Evolutionary conservation across 2,113 vertebrate genomes (phyloP), one percentile per base, ranked within the genome.

Genomic region (Mastomys coucha): DNA sequence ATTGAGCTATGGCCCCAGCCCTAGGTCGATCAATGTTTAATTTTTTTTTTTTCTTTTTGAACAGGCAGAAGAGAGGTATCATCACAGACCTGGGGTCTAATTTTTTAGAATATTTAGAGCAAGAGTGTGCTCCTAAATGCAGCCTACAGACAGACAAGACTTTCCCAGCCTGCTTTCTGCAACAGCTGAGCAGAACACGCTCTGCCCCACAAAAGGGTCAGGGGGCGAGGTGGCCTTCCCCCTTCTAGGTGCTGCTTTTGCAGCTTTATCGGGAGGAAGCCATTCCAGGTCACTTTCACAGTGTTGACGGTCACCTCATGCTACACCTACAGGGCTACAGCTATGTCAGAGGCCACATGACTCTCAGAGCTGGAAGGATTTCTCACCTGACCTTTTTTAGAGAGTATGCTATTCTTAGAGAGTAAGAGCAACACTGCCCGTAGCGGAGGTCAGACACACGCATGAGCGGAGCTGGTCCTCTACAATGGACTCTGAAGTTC

Each of bases 251-350:
- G 53, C 58, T 88, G 28, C 1, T 42, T 81, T 65, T 80, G 81
- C 87, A 90, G 75, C 84, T 85, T 96, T 80, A 65, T 73, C 31
- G 78, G 72, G 77, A 91, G 53, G 13, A 42, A 81, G 82, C 17
- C 45, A 58, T 53, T 39, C 45, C 5, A 39, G 67, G 28, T 86
- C 70, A 78, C 45, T 86, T 88, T 77, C n/a, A 7, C 56, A 45
- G 22, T 17, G 73, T 56, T n/a, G 63, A 12, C 11, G 58, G 24
- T 65, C 51, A 26, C 3, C 67, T 72, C 22, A 63, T 13, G 2
- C 8, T 36, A 24, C n/a, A 49, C 60, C 0, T 42, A 17, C 8
- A 80, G 58, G 67, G 33, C 2, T 77, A 78, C 36, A 84, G 80
- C 19, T 67, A 77, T 60, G 56, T n/a, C 72, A 91, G 72, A 85